Evolutionary conservation across 2,797 vertebrate genomes (phyloP), one percentile per base, ranked within the genome.

Genomic region (Girardinus metallicus): DNA sequence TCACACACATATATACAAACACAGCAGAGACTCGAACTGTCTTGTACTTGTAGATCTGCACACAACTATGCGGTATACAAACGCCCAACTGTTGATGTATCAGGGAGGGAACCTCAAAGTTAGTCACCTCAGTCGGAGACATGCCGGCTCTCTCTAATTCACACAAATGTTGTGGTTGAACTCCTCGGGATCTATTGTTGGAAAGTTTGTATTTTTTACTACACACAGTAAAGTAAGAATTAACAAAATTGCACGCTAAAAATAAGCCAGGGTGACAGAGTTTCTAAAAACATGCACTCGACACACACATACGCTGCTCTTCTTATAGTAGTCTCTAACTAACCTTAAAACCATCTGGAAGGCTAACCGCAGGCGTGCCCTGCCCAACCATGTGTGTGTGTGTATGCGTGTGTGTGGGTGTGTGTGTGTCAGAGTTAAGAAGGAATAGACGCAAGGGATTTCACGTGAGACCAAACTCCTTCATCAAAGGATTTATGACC

Each of bases 291-390:
- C 84, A 83, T 68, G 62, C 73, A n/a, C 12, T 80, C 66, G 73
- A 77, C 44, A 68, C 39, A 64, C 29, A 51, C 66, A 80, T 62
- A 71, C 26, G 57, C 85, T 91, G 91, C 87, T 92, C 91, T 89
- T 94, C 91, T 92, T 89, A 79, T 85, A 83, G 46, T 81, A 93
- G 88, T 93, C 92, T 95, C 86, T 94, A 94, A 94, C 92, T 95
- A 94, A 94, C 92, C 92, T 91, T 92, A 92, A 93, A 95, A 93
- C 91, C 93, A 94, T 94, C 92, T 95, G 94, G 94, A 91, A 78
- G 46, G 87, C 90, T 90, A 91, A 94, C 94, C 94, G 77, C 90
- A 66, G 83, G 82, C 85, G 78, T 85, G 94, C 92, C 94, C 94
- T 90, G 91, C 94, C 94, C 93, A 93, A 81, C 72, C 83, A 75